Percentiles rank a stretch among this genome's conserved stretches.
These are phyloP conservation scores for Ichneumon xanthorius DNA, from an alignment of 2,888 invertebrate genomes.

Conservation along the genomic window DNA sequence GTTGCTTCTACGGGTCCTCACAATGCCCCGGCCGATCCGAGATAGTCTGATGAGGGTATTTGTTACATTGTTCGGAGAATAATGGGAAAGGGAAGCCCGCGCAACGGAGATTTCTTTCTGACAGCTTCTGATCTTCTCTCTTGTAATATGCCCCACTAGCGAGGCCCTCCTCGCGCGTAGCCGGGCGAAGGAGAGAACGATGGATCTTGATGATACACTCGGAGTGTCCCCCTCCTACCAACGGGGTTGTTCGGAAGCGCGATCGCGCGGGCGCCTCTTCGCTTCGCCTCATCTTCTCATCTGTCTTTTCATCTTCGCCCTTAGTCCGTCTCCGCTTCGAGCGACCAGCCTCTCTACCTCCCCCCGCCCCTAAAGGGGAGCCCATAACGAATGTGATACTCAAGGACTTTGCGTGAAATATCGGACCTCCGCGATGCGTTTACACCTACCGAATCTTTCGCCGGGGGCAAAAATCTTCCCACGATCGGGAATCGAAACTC, in stretches of 20 bases:
- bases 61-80: constrained; percentile 79
- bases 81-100: constrained; percentile 74
- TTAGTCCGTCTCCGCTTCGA: background rate
- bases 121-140: constrained; percentile 64
- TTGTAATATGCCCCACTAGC: constrained; percentile 54
- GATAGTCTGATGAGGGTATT: constrained; percentile 80
- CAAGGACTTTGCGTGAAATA: constrained; percentile 59
- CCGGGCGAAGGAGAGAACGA: constrained; percentile 55
- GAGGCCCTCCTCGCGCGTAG: constrained; percentile 32
- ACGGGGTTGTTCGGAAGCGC: constrained; percentile 53
- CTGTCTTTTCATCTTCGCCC: constrained; percentile 1
- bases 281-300: constrained; percentile 4
- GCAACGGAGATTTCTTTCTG: constrained; percentile 69
- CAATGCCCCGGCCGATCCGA: constrained; percentile 76
- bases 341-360: constrained; percentile 2
- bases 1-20: constrained; percentile 71
- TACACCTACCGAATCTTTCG: background rate
- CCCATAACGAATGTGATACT: constrained; percentile 61
- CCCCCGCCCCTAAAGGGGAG: constrained; percentile 36
- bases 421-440: constrained; percentile 32
- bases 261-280: constrained; percentile 24
- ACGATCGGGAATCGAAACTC: constrained; percentile 42
- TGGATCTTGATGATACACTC: constrained; percentile 65
- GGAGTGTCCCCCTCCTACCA: constrained; percentile 35
- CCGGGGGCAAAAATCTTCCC: constrained; percentile 41